A percentile compares a stretch with the other conserved stretches of the same genome.
phyloP scores from a whole-genome alignment of 2,888 invertebrate genomes.

The Boloria selene region DNA sequence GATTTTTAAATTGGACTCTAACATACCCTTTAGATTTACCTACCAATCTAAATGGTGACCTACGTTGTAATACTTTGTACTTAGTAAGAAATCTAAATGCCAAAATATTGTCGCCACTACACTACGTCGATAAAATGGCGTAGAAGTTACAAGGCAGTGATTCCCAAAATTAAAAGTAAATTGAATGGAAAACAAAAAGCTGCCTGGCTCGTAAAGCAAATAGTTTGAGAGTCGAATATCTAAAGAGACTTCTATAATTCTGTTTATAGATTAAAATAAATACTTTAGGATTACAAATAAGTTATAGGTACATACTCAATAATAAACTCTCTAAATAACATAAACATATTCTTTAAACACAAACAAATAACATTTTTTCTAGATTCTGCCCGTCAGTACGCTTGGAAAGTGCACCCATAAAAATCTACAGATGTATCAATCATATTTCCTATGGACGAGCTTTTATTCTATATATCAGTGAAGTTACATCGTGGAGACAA shows the following conservation, averaged over 20 bases:
- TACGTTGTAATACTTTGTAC: constrained; percentile 56
- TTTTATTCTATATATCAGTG: constrained; percentile 51
- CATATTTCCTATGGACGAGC: constrained; percentile 61
- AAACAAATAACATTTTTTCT: constrained; percentile 5
- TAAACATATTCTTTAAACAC: no score
- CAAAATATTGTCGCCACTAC: constrained; percentile 55
- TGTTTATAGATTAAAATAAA: no score
- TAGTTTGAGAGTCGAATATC: constrained; percentile 51
- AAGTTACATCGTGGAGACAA: constrained; percentile 8
- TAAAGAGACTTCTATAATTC: constrained; percentile 54
- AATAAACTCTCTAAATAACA: no score
- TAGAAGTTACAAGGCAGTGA: constrained; percentile 39
- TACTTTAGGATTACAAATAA: no score
- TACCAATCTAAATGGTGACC: constrained; percentile 33
- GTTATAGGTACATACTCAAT: no score
- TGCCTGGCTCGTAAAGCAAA: constrained; percentile 55
- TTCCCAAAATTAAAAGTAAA: constrained; percentile 44
- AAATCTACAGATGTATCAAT: constrained; percentile 46
- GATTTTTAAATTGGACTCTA: constrained; percentile 64
- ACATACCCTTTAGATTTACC: constrained; percentile 63
- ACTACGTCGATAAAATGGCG: constrained; percentile 47
- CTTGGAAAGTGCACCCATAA: constrained; percentile 53
- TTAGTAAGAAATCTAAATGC: constrained; percentile 50
- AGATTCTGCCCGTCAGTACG: constrained; percentile 64
- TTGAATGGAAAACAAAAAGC: constrained; percentile 54